A percentile compares a stretch with the other conserved stretches of the same genome.
phyloP scores from a whole-genome alignment of 2,113 vertebrate species.

The Craseonycteris thonglongyai region DNA sequence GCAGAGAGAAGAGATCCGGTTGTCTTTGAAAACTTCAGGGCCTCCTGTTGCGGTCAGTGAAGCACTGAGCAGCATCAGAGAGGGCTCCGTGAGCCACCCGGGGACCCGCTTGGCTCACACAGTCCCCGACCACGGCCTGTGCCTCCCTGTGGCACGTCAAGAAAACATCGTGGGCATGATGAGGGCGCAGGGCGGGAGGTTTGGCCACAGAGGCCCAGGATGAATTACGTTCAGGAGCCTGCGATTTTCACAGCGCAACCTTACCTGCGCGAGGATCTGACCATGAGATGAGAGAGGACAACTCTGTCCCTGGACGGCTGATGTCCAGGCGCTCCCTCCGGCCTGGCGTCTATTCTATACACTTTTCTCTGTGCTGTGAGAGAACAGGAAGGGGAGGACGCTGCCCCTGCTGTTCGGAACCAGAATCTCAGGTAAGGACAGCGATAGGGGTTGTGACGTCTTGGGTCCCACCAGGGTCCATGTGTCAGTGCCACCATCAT shows the following conservation, averaged over 20 bases:
- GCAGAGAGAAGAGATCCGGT: not conserved
- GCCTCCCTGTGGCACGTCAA: not conserved
- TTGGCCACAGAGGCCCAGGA: not conserved
- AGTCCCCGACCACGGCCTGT: not conserved
- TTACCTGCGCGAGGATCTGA: not conserved
- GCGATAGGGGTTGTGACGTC: not conserved
- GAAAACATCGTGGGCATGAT: not conserved
- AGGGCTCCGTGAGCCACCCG: not conserved
- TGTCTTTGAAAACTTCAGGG: not conserved
- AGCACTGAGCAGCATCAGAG: not conserved
- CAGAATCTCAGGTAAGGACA: not conserved
- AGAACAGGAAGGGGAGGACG: too few species aligned
- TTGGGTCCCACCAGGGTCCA: not conserved
- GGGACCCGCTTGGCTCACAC: fast-evolving
- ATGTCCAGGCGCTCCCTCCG: not conserved
- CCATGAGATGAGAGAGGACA: not conserved
- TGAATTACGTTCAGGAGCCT: not conserved
- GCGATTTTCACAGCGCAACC: not conserved
- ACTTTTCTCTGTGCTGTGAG: not conserved
- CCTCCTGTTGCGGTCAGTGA: not conserved
- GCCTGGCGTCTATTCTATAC: not conserved
- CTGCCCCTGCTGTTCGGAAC: not conserved
- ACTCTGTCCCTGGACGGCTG: not conserved
- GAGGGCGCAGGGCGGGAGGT: not conserved
- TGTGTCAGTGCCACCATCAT: not conserved